A percentile compares a stretch with the other conserved stretches of the same genome.
Evolutionary conservation across 2,888 invertebrate species (phyloP).

Genomic region (Ochlodes sylvanus): DNA sequence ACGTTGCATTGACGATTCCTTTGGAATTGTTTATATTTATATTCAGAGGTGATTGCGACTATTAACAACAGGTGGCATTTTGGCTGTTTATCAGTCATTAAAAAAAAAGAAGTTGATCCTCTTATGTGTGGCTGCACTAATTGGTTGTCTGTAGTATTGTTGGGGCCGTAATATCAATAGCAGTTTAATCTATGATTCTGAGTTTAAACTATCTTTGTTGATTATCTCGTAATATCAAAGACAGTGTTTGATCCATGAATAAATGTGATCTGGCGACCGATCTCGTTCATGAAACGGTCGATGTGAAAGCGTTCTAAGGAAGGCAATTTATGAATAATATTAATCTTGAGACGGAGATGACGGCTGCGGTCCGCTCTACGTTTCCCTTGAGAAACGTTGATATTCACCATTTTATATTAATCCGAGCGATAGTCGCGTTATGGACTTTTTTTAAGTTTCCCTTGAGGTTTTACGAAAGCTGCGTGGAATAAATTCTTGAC

Average conservation of each 20-base stretch:
- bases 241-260: no score
- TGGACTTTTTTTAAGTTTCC: conserved; percentile 8
- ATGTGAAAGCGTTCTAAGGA: conserved; percentile 25
- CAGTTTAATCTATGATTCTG: neutral
- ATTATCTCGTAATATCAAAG: no score
- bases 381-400: conserved; percentile 21
- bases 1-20: no score
- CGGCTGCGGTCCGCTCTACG: conserved; percentile 27
- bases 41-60: no score
- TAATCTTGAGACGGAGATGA: conserved; percentile 25
- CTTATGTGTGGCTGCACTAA: no score
- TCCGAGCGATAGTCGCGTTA: conserved; percentile 19
- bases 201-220: no score
- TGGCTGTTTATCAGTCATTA: no score
- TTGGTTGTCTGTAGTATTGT: no score
- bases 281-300: conserved; percentile 12
- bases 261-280: conserved; percentile 7
- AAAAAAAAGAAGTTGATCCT: no score
- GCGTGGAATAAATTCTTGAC: conserved; percentile 1
- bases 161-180: no score
- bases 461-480: neutral
- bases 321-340: conserved; percentile 34
- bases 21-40: no score
- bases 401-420: conserved; percentile 24
- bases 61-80: no score